Evolutionary conservation across 2,113 vertebrate species (phyloP), one percentile per base, ranked within the genome.

Genomic region (Saguinus imperator): DNA sequence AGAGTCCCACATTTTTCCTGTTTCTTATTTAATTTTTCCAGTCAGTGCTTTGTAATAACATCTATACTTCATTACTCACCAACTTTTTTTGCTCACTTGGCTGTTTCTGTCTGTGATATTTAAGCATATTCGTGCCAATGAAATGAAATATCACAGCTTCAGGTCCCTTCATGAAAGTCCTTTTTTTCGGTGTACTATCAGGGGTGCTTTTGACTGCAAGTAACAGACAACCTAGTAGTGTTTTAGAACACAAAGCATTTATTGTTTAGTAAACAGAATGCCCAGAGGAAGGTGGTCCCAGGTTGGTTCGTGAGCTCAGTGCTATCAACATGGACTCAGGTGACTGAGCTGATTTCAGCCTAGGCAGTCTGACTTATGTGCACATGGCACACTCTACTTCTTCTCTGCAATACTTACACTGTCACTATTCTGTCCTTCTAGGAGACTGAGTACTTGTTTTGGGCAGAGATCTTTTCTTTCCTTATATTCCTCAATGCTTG

Each of bases 141-240:
- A 97, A 89, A 95, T 66, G 37, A 94, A 94, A 70, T 91, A 86
- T 43, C 43, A 90, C 25, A 66, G 23, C 6, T 6, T 93, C 35
- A 20, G 43, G 11, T 96, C 77, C 92, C 29, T 89, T 92, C 40
- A 66, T 75, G 8, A 72, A 16, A 73, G 20, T 70, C 21, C 61
- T 57, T 77, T 50, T 58, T 58, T 75, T 77, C 21, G 72, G 10
- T 66, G 27, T 61, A 88, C 27, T 48, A 20, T 79, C 17, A 84
- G n/a, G 40, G 45, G 66, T 84, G 32, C 70, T 92, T 96, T 94
- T 57, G 81, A 70, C 12, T 48, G 32, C 29, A 92, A 70, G n/a
- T 82, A 90, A 91, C 4, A 83, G 64, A 79, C 45, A 81, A 89
- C n/a, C 55, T 89, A 55, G 79, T 14, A 68, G 50, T 68, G 25